Conservation (phyloP, 1,140 invertebrate genomes). For the Penaeus chinensis region DNA sequence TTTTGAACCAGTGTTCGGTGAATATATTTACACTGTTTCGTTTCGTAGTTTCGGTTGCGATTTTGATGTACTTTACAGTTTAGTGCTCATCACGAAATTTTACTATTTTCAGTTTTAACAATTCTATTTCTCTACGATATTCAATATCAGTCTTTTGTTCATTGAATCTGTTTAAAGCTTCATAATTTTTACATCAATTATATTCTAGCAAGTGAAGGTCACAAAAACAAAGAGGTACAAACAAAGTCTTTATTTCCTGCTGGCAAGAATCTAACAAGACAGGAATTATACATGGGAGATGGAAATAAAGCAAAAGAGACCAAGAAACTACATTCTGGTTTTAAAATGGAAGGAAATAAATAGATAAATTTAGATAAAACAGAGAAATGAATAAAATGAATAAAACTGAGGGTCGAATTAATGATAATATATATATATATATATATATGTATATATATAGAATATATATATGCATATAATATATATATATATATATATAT, state of each 20-base stretch:
- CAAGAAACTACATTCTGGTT: conserved; percentile 9
- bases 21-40: too few relatives aligned
- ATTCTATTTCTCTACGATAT: too few relatives aligned
- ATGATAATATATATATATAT: not conserved
- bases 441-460: not conserved
- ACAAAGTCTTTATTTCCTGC: conserved; percentile 53
- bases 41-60: too few relatives aligned
- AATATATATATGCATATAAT: not conserved
- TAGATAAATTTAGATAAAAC: conserved; percentile 6
- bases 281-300: conserved; percentile 6
- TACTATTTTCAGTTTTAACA: too few relatives aligned
- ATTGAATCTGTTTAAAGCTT: too few relatives aligned
- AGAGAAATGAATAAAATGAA: not conserved
- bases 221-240: not conserved
- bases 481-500: conserved; percentile 12
- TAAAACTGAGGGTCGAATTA: not conserved
- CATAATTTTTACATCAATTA: too few relatives aligned
- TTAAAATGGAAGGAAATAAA: conserved; percentile 10
- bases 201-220: not conserved
- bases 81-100: too few relatives aligned
- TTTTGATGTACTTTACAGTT: too few relatives aligned
- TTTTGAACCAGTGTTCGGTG: too few relatives aligned
- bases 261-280: conserved; percentile 32
- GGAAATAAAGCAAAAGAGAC: conserved; percentile 14
- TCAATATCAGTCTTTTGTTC: too few relatives aligned